phyloP scores from a whole-genome alignment of 2,888 invertebrate genomes.

The Dendrolimus pini region DNA sequence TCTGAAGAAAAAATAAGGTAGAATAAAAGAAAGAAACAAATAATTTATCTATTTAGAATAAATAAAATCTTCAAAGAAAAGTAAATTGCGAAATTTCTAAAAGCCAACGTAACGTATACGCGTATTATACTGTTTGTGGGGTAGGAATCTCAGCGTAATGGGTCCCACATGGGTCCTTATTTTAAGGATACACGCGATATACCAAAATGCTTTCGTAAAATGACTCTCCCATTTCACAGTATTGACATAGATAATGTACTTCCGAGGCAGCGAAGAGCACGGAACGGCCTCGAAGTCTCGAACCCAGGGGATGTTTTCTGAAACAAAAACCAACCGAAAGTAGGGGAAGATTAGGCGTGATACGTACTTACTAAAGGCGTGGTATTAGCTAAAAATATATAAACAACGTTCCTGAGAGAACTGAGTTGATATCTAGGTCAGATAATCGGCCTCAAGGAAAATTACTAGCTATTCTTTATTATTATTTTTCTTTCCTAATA shows the following conservation, averaged over 20 bases:
- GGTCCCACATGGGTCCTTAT: constrained; percentile 58
- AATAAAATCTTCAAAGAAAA: too few relatives aligned
- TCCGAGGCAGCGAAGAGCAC: constrained; percentile 29
- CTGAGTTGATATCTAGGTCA: constrained; percentile 32
- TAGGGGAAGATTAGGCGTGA: constrained; percentile 53
- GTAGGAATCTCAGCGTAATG: constrained; percentile 58
- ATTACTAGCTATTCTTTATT: constrained; percentile 18
- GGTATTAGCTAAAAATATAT: constrained; percentile 37
- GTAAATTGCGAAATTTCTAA: too few relatives aligned
- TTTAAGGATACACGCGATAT: constrained; percentile 63
- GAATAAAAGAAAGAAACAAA: too few relatives aligned
- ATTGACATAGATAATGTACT: constrained; percentile 70
- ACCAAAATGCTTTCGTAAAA: constrained; percentile 65
- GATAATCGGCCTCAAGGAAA: constrained; percentile 21
- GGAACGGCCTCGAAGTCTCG: constrained; percentile 15
- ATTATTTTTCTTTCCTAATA: constrained; percentile 7
- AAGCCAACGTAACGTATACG: constrained; percentile 23
- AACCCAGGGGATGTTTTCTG: constrained; percentile 49
- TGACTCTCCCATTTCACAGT: constrained; percentile 52
- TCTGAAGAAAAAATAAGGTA: too few relatives aligned
- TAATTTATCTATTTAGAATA: too few relatives aligned
- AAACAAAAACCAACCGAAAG: constrained; percentile 54
- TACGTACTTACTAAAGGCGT: constrained; percentile 45
- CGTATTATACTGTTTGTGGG: constrained; percentile 41
- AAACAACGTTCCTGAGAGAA: constrained; percentile 27